Percentiles rank a stretch among this genome's conserved stretches.
phyloP scores from a whole-genome alignment of 2,797 vertebrate genomes.

The Sardinella longiceps region DNA sequence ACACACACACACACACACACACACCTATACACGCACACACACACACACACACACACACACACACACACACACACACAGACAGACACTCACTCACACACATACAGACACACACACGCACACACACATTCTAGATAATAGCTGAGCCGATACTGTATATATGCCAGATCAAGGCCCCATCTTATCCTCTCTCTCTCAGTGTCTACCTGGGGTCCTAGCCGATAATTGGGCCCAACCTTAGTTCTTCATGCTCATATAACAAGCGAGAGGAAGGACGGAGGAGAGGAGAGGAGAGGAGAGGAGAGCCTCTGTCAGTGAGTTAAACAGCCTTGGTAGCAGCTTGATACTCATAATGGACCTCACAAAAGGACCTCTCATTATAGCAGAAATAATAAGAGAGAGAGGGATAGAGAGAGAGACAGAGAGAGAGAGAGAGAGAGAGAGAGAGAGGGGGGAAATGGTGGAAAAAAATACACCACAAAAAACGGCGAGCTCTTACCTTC shows the following conservation, averaged over 20 bases:
- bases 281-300: background rate
- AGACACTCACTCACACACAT: too few relatives aligned
- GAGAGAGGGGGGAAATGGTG: background rate
- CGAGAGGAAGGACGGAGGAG: background rate
- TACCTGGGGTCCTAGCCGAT: background rate
- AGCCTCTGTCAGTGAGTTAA: background rate
- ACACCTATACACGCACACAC: too few relatives aligned
- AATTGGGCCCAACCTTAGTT: conserved; percentile 2
- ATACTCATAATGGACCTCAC: background rate
- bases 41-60: too few relatives aligned
- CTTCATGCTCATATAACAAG: background rate
- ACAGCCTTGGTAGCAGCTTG: background rate
- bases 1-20: too few relatives aligned
- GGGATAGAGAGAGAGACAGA: background rate
- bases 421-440: background rate
- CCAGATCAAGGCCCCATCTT: background rate
- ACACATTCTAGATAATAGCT: conserved; percentile 7
- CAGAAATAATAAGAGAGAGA: background rate
- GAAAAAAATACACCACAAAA: too few relatives aligned
- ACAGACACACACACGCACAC: too few relatives aligned
- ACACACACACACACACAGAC: too few relatives aligned
- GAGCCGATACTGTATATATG: background rate
- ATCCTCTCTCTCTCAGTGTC: background rate
- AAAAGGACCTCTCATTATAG: background rate
- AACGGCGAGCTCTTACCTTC: too few relatives aligned